Base-by-base conservation (phyloP, 2,888 invertebrate species). In the Pinctada fucata region DNA sequence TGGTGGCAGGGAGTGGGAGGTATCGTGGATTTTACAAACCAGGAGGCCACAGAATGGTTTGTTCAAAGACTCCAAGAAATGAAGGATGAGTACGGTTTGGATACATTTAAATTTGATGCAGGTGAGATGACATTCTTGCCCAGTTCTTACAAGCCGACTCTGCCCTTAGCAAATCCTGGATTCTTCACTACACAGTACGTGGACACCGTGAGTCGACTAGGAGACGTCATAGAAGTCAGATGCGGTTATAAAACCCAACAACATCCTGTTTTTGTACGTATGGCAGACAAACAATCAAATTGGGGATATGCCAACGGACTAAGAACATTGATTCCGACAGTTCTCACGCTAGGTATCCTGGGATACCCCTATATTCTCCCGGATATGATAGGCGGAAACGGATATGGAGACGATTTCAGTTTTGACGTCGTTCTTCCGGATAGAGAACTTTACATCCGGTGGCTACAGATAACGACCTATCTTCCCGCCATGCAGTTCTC, bases 401-500 rank as follows among this genome's bases (percentile, higher is more conserved):
- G 92, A n/a, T 89, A 89, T 70, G 80, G 75, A 58, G 80, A 80
- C 45, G 78, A 66, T n/a, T 58, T 79, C 4, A 71, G n/a, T 2
- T 69, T 78, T 3, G 72, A 82, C 45, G 84, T 82, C 8, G 72
- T 81, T 16, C 71, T 87, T n/a, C 86, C 87, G 16, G 89, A 89
- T 66, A 83, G 87, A 68, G 92, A 93, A 78, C 88, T 93, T 10
- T 96, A 95, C 88, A 94, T 96, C 63, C 93, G 96, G 88, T 98
- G 98, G 98, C 92, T 96, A 51, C 95, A 96, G 90, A 93, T 98
- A 89, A 96, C 96, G 2, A 96, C 97, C 0, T 98, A 98, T 91
- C 93, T 99, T 86, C 98, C 98, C 0, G 96, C 97, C 0, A 96
- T 98, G 93, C 96, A 97, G 90, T 98, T 97, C 87, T 97, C 97